Percentiles rank a stretch among this genome's conserved stretches.
phyloP scores from a whole-genome alignment of 23 tunicate genomes.

The Oikopleura vanhoeffeni region DNA sequence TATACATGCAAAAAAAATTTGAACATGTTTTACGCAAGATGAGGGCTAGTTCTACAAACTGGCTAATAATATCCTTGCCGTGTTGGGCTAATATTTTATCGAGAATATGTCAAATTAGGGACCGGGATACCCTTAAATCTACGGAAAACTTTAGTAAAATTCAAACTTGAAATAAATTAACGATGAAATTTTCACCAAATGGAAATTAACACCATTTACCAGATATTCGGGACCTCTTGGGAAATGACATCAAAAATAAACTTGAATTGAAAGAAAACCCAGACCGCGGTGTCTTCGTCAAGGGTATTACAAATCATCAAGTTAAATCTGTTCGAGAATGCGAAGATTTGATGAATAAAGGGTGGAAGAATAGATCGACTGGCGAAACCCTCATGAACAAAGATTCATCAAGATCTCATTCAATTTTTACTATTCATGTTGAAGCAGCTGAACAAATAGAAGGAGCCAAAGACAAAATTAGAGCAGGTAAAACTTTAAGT shows the following conservation, averaged over 20 bases:
- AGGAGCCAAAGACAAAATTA: slow-evolving; percentile 1
- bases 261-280: slow-evolving; percentile 94
- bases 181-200: too few species aligned
- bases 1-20: too few species aligned
- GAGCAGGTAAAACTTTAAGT: not conserved
- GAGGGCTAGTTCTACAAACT: too few species aligned
- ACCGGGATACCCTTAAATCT: too few species aligned
- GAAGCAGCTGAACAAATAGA: slow-evolving; percentile 55
- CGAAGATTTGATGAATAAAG: slow-evolving; percentile 57
- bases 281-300: slow-evolving; percentile 75
- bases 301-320: slow-evolving; percentile 39
- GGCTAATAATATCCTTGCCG: too few species aligned
- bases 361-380: slow-evolving; percentile 76
- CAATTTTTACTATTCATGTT: slow-evolving; percentile 73
- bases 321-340: slow-evolving; percentile 65
- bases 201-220: too few species aligned
- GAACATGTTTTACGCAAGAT: too few species aligned
- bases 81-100: too few species aligned
- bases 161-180: too few species aligned
- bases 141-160: too few species aligned
- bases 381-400: slow-evolving; percentile 96
- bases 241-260: slow-evolving; percentile 68
- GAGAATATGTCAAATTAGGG: too few species aligned
- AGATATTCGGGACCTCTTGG: slow-evolving; percentile 75
- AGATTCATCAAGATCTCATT: slow-evolving; percentile 88